A percentile compares a stretch with the other conserved stretches of the same genome.
These are phyloP conservation scores for Flabesymbios commensalis DNA, from an alignment of 2,888 invertebrate species.

Conservation along the genomic window DNA sequence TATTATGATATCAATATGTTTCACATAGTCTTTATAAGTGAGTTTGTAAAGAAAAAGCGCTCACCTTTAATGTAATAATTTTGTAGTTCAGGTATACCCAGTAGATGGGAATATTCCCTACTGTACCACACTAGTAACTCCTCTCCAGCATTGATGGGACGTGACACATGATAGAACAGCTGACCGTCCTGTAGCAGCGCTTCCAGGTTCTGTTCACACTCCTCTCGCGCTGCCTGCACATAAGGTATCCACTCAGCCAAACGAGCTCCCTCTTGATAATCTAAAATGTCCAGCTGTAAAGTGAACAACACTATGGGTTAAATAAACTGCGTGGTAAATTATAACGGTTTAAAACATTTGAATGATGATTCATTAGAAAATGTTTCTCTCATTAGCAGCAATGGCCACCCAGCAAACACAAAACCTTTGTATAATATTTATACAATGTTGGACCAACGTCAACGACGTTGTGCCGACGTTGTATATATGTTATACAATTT, in stretches of 20 bases:
- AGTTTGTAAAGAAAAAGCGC: not conserved
- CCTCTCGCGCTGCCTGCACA: slow-evolving; percentile 55
- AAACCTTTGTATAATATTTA: too few species aligned
- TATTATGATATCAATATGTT: too few species aligned
- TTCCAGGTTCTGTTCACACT: slow-evolving; percentile 60
- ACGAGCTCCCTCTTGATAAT: slow-evolving; percentile 30
- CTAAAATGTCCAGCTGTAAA: slow-evolving; percentile 31
- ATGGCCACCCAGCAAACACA: too few species aligned
- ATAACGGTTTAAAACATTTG: too few species aligned
- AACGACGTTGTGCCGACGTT: too few species aligned
- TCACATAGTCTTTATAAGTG: too few species aligned
- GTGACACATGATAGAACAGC: slow-evolving; percentile 53
- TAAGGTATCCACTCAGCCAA: slow-evolving; percentile 57
- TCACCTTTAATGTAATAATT: slow-evolving; percentile 26
- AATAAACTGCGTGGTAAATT: not conserved
- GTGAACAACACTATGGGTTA: not conserved
- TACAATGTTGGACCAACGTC: too few species aligned
- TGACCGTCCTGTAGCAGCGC: slow-evolving; percentile 50
- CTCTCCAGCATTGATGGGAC: slow-evolving; percentile 50
- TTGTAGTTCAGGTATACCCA: slow-evolving; percentile 46
- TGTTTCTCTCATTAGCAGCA: too few species aligned
- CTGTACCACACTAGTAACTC: slow-evolving; percentile 61
- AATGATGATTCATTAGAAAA: too few species aligned
- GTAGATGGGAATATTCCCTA: slow-evolving; percentile 49
- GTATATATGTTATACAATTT: too few species aligned